Evolutionary conservation across 1,140 invertebrate species (phyloP).

Genomic region (Pogonognathellus flavescens): DNA sequence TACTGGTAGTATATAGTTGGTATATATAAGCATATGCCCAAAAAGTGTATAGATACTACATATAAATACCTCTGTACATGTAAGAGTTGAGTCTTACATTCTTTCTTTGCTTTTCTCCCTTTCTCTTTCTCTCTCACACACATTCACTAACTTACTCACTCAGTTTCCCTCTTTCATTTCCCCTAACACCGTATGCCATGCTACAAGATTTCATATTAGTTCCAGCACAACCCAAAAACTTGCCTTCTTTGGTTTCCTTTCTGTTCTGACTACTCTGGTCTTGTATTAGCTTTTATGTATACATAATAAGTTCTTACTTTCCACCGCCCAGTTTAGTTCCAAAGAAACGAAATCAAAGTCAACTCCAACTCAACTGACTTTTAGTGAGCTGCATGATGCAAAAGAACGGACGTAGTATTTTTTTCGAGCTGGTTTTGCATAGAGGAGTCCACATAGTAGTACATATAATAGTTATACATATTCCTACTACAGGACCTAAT

Average conservation of each 20-base stretch:
- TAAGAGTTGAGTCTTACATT: neutral
- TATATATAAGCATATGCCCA: neutral
- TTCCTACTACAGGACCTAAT: neutral
- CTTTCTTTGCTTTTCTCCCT: neutral
- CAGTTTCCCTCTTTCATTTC: constrained; percentile 43
- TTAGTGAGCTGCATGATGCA: neutral
- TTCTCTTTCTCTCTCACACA: neutral
- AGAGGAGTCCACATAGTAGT: neutral
- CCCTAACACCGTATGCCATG: constrained; percentile 20
- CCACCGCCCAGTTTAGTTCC: constrained; percentile 30
- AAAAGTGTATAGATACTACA: neutral
- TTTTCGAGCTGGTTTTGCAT: neutral
- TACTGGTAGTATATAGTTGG: no score
- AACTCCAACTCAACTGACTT: constrained; percentile 26
- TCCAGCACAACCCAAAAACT: constrained; percentile 16
- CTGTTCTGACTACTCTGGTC: constrained; percentile 12
- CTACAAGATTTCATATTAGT: constrained; percentile 34
- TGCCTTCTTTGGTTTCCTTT: constrained; percentile 39
- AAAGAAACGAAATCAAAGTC: constrained; percentile 46
- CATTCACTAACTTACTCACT: neutral
- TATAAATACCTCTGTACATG: neutral
- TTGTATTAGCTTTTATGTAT: constrained; percentile 48
- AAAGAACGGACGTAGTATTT: neutral
- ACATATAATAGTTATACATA: no score
- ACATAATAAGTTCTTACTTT: constrained; percentile 41